Percentiles rank a stretch among this genome's conserved stretches.
Conservation (phyloP, 1,140 invertebrate genomes). For the Periplaneta americana region DNA sequence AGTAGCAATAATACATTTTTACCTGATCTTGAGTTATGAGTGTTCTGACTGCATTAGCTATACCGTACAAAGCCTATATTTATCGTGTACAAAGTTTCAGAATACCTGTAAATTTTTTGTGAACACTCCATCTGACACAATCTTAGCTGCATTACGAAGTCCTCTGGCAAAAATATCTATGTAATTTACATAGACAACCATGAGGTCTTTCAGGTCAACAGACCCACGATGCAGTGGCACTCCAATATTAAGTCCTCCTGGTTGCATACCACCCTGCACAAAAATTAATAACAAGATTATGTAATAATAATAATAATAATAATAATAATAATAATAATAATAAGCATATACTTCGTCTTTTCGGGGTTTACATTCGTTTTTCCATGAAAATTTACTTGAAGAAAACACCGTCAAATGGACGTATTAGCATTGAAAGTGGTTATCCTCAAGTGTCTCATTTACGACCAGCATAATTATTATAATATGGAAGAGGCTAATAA, state of each 20-base stretch:
- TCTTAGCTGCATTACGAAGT: conserved; percentile 43
- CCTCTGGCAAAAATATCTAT: conserved; percentile 54
- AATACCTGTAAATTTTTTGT: conserved; percentile 42
- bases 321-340: conserved; percentile 19
- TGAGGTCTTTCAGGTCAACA: conserved; percentile 47
- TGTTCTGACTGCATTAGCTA: no score
- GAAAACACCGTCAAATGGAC: no score
- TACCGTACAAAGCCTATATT: no score
- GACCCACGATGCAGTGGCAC: conserved; percentile 45
- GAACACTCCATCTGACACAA: conserved; percentile 37
- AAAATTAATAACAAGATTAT: neutral
- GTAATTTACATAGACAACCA: conserved; percentile 47
- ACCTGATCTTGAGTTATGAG: no score
- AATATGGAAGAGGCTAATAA: no score
- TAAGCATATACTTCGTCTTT: no score
- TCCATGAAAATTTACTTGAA: no score
- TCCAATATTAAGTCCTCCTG: conserved; percentile 54
- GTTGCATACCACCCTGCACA: conserved; percentile 45
- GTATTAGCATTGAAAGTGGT: no score
- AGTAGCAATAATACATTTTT: no score
- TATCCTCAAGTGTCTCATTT: no score
- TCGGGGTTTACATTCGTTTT: neutral
- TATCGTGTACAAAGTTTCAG: neutral
- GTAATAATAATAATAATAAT: neutral
- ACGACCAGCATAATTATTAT: no score